Base-by-base conservation (phyloP, 2,113 vertebrate species). In the Stigmatopora argus region DNA sequence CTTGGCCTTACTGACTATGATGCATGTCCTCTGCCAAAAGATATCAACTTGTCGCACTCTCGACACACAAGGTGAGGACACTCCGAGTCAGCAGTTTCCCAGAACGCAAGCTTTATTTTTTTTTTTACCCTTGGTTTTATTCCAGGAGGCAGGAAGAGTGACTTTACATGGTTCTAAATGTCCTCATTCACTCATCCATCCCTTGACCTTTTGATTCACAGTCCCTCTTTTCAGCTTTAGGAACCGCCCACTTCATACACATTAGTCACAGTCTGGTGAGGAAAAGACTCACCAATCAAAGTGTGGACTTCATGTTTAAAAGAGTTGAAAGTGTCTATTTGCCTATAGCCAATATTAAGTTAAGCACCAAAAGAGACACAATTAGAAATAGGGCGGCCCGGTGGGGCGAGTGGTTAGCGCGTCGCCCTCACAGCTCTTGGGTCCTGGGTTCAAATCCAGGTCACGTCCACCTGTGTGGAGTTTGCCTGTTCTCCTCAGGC, bases 1-100 rank as follows among this genome's bases (percentile, higher is more conserved):
- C 56, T 65, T 81, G 78, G 87, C 85, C 84, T 78, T 79, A 58
- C 69, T 74, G 71, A 82, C 76, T 72, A 47, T 89, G 84, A 88
- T 81, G 66, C 71, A 87, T 82, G 78, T 53, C 46, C 77, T 81
- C 57, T 80, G 75, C 84, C 85, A 71, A 55, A 64, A 45, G 67
- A 60, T 83, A 82, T 74, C 82, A 82, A 68, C 70, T 80, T 82
- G 41, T 45, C n/a, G n/a, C 58, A 44, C 12, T 3, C 58, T 21
- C 41, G 38, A 44, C 58, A 21, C 38, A 41, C 59, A 61, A 61
- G 41, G 59, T 61, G 59, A 61, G 38, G 59, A 61, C 19, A 3
- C 19, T n/a, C 59, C 41, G 19, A 45, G 59, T 61, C 59, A 61
- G 41, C 41, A 38, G 19, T 45, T 61, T 45, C 59, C 59, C 59